Evolutionary conservation across 1,140 invertebrate genomes (phyloP), one percentile per base, ranked within the genome.

Genomic region (Aphaenogaster rudis): DNA sequence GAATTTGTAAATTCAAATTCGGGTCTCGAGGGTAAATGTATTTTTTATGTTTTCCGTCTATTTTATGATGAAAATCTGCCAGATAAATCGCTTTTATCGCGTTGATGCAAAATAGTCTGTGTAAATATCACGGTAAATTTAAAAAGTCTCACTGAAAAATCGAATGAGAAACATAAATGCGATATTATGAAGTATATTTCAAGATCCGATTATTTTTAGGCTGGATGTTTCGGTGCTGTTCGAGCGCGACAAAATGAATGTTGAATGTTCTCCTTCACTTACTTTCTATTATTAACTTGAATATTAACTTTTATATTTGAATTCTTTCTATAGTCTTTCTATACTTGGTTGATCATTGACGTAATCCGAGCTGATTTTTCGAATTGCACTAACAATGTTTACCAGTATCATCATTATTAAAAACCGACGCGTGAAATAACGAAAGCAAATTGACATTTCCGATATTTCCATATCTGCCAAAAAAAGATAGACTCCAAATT

Each of bases 111-210:
- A 78, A 13, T 61, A 39, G 33, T 48, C 9, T 48, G 4, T 48
- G 59, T 28, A n/a, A 15, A 6, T 78, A 48, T 64, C 59, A 39
- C 7, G 28, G 36, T 42, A 13, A 78, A 64, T 78, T 48, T 64
- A 64, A 77, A 36, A 15, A 2, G 59, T 64, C 21, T 64, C 39
- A 15, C 1, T 78, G 42, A 78, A 64, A 64, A 78, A 78, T 78
- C 15, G 42, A 48, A 78, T 6, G 42, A 36, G 28, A 64, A 78
- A 2, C 11, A 39, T 78, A 63, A 61, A 61, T 77, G 36, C 36
- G 8, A 77, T 28, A 48, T 64, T 11, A 42, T 2, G 9, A 78
- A n/a, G 59, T 64, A 21, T 64, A 78, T 64, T 64, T 78, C 9
- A 17, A 33, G 15, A 45, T 3, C 15, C 21, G 42, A 64, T 64